Base-by-base conservation (phyloP, 1,140 invertebrate species). In the Charaxes varanes region DNA sequence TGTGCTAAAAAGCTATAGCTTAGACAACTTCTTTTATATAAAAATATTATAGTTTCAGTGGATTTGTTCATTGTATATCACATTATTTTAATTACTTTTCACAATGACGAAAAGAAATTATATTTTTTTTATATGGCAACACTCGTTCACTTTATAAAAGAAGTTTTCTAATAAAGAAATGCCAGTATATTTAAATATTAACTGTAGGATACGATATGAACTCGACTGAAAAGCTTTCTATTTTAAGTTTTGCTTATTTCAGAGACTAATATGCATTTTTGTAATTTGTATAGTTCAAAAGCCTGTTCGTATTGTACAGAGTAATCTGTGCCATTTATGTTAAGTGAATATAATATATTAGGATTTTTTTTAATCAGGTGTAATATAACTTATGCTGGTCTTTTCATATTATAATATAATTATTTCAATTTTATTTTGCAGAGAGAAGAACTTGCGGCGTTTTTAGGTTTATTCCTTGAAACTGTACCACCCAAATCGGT, bases 251-350 rank as follows among this genome's bases (percentile, higher is more conserved):
- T 32, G 51, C 51, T 49, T 50, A 42, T 43, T 44, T 58, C 50
- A 38, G 49, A 57, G 53, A 52, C 51, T 53, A 45, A 45, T 41
- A 44, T 56, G 44, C 49, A 56, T 53, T 57, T 51, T 50, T 48
- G 33, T 44, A 41, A 17, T 15, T 28, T 41, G 16, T 36, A 11
- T 34, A 52, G 28, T 53, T 37, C 30, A 31, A 31, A 48, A 37
- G 41, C 37, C 48, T 36, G 48, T 38, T 28, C n/a, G n/a, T n/a
- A n/a, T n/a, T n/a, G n/a, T n/a, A n/a, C n/a, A n/a, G n/a, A n/a
- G n/a, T n/a, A n/a, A n/a, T n/a, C n/a, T n/a, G n/a, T n/a, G n/a
- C n/a, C n/a, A n/a, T n/a, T n/a, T n/a, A n/a, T n/a, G n/a, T n/a
- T n/a, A n/a, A n/a, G n/a, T n/a, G n/a, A n/a, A n/a, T n/a, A n/a